phyloP scores from a whole-genome alignment of 2,113 vertebrate species.

The Callospermophilus lateralis region DNA sequence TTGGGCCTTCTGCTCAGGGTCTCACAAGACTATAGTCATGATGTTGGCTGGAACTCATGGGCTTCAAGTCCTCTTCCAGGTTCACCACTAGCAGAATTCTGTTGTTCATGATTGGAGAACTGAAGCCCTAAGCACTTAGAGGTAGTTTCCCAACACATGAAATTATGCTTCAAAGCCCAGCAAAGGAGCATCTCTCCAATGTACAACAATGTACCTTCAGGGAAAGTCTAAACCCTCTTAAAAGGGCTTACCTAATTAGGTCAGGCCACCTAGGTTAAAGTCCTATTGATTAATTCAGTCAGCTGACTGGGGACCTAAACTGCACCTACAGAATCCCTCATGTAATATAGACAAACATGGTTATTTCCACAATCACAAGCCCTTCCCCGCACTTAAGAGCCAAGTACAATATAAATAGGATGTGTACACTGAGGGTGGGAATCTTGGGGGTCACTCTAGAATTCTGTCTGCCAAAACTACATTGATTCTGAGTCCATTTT shows the following conservation, averaged over 20 bases:
- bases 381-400: neutral
- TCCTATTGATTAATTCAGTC: constrained; percentile 1
- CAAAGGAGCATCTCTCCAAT: neutral
- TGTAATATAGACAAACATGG: neutral
- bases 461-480: neutral
- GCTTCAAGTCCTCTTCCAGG: neutral
- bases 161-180: too few species aligned
- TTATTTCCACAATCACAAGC: neutral
- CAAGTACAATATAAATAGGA: neutral
- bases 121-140: too few species aligned
- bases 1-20: neutral
- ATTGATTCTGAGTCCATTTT: neutral
- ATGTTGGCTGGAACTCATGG: neutral
- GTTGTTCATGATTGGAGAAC: neutral
- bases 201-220: neutral
- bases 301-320: neutral
- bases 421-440: too few species aligned
- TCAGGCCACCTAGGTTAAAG: neutral
- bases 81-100: neutral
- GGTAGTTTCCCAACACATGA: too few species aligned
- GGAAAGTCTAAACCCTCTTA: neutral
- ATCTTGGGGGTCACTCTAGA: neutral
- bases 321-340: neutral
- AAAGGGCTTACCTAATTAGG: neutral
- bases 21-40: neutral